A percentile compares a stretch with the other conserved stretches of the same genome.
Evolutionary conservation across 1,140 invertebrate genomes (phyloP).

Genomic region (Drosophila seguyi): DNA sequence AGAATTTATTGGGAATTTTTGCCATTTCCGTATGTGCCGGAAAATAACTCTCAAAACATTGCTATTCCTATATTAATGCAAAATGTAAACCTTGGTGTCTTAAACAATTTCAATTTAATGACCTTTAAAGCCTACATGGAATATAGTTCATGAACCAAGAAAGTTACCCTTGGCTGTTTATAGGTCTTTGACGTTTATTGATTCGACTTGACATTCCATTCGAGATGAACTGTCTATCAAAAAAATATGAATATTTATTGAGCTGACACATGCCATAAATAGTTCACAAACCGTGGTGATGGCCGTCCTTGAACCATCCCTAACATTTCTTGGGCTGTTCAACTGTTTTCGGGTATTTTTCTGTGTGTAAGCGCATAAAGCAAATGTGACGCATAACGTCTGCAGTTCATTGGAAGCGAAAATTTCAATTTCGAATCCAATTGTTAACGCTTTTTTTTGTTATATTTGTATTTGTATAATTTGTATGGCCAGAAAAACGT

Average conservation of each 20-base stretch:
- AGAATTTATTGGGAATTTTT: background rate
- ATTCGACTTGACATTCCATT: constrained; percentile 13
- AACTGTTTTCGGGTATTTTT: constrained; percentile 40
- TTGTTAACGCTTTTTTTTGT: constrained; percentile 69
- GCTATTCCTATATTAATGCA: background rate
- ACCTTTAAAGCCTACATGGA: background rate
- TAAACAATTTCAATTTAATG: background rate
- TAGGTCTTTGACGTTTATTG: constrained; percentile 22
- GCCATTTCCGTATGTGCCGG: constrained; percentile 8
- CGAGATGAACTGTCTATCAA: constrained; percentile 45
- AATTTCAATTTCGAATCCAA: constrained; percentile 42
- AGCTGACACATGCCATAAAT: constrained; percentile 34
- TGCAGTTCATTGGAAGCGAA: constrained; percentile 65
- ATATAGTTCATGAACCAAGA: constrained; percentile 29
- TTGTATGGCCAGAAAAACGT: constrained; percentile 10
- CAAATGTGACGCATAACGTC: constrained; percentile 57
- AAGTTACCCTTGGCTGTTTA: constrained; percentile 20
- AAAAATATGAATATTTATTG: constrained; percentile 25
- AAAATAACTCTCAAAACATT: background rate
- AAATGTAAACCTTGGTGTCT: background rate
- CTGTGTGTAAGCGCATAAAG: constrained; percentile 30
- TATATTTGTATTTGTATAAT: constrained; percentile 38
- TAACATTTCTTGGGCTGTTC: constrained; percentile 47
- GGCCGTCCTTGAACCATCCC: constrained; percentile 44
- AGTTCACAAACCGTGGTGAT: constrained; percentile 29